Evolutionary conservation across 2,797 vertebrate genomes (phyloP).

Genomic region (Bovichtus variegatus): DNA sequence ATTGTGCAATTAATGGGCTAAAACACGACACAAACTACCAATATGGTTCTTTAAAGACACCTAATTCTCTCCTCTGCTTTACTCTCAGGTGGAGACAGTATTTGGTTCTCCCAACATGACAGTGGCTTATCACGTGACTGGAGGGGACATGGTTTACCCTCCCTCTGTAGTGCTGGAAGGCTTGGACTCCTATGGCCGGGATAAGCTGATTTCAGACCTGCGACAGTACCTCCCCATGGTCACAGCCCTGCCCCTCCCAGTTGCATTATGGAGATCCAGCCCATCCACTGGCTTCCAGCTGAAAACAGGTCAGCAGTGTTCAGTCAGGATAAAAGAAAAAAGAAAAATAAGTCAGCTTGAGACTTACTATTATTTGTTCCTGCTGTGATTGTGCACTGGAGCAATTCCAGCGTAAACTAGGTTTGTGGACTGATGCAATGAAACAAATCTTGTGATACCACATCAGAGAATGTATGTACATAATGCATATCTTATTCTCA

Average conservation of each 20-base stretch:
- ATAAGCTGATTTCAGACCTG: conserved; percentile 92
- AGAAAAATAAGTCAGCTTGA: conserved; percentile 42
- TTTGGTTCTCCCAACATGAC: conserved; percentile 91
- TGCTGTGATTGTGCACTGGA: conserved; percentile 30
- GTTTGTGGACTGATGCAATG: conserved; percentile 10
- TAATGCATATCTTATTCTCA: not conserved
- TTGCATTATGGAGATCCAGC: conserved; percentile 88
- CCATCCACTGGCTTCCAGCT: conserved; percentile 91
- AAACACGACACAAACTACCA: not conserved
- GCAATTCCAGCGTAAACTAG: conserved; percentile 4
- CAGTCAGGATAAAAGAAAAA: conserved; percentile 42
- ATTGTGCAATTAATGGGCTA: not conserved
- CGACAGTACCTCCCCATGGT: conserved; percentile 91
- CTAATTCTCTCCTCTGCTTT: conserved; percentile 2
- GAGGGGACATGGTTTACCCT: conserved; percentile 89
- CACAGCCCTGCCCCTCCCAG: conserved; percentile 90
- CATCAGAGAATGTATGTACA: too few relatives aligned
- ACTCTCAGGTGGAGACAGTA: conserved; percentile 85
- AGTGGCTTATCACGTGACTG: conserved; percentile 92
- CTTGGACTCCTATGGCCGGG: conserved; percentile 88
- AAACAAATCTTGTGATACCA: conserved; percentile 3
- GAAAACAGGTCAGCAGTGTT: conserved; percentile 91
- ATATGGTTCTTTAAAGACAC: not conserved
- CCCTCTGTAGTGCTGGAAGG: conserved; percentile 89
- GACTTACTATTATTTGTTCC: conserved; percentile 21